phyloP scores from a whole-genome alignment of 2,888 invertebrate species.

The Drosophila tripunctata region DNA sequence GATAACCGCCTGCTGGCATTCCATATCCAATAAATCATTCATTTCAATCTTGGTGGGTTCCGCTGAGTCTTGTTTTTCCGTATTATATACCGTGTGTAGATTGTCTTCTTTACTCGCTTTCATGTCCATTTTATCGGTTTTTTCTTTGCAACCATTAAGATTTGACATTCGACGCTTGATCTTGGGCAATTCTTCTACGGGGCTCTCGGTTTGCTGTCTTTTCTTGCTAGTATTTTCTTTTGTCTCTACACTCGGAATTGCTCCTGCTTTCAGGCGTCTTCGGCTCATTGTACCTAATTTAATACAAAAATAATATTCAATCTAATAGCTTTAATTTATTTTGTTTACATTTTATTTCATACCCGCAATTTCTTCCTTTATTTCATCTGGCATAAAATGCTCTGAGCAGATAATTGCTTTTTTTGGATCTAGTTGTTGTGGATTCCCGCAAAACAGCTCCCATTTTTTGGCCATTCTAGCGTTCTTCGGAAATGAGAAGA shows the following conservation, averaged over 20 bases:
- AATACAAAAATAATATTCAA: neutral
- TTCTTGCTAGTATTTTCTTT: neutral
- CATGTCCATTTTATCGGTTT: neutral
- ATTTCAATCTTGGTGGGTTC: neutral
- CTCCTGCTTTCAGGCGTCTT: neutral
- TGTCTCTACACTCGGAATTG: conserved; percentile 13
- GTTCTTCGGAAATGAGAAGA: conserved; percentile 27
- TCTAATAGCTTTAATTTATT: too few relatives aligned
- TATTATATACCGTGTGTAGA: too few relatives aligned
- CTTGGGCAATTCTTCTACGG: too few relatives aligned
- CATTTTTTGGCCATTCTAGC: conserved; percentile 21
- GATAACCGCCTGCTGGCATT: conserved; percentile 25
- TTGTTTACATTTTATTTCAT: neutral
- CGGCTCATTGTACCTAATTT: conserved; percentile 3
- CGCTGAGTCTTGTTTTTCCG: too few relatives aligned
- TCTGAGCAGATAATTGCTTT: conserved; percentile 13
- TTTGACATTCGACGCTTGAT: neutral
- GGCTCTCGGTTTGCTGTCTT: too few relatives aligned
- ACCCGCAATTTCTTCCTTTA: neutral
- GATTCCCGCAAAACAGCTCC: conserved; percentile 26
- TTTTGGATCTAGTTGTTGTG: neutral
- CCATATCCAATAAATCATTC: conserved; percentile 10
- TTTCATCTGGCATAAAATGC: conserved; percentile 26
- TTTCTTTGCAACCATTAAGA: too few relatives aligned
- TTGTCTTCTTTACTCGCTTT: neutral